Base-by-base conservation (phyloP, 1,140 invertebrate genomes). In the Grapholita molesta region DNA sequence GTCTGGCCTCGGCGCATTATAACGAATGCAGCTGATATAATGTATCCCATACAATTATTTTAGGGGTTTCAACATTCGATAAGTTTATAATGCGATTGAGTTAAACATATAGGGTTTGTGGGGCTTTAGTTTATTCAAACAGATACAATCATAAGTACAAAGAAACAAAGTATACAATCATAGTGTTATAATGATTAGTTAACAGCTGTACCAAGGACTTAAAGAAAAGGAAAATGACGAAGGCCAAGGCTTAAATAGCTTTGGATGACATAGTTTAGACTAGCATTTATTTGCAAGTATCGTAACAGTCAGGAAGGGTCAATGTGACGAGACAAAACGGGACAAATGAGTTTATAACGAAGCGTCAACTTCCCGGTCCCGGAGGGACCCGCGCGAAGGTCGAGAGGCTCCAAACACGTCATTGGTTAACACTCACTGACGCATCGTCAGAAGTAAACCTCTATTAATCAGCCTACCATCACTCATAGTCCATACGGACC, bases 291-390 rank as follows among this genome's bases (percentile, higher is more conserved):
- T 61, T 32, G n/a, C 55, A 61, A 72, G 70, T 70, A n/a, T 70
- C 55, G 57, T 53, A 68, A 72, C 52, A 28, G n/a, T 21, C 33
- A 33, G 21, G 25, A 53, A 76, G 38, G 67, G 64, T 71, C 53
- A 33, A 52, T n/a, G 35, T 15, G 24, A 65, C 15, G 33, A 67
- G 42, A 73, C 70, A 66, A 38, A 61, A 32, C 57, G 70, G 67
- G 72, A 82, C 65, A 67, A 74, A 79, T 75, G 75, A 70, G 61
- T 76, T 75, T 79, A 68, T 75, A 82, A 79, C 82, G 80, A 88
- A 81, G 80, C 74, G 79, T 73, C 68, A 64, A 81, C 81, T 88
- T 88, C 88, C 88, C 74, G 80, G 75, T 83, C 73, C 69, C 67
- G 57, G 70, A 77, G 74, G 74, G 74, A 76, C 42, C 71, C 70